Base-by-base conservation (phyloP, 2,797 vertebrate species). In the Tarsius wallacei region DNA sequence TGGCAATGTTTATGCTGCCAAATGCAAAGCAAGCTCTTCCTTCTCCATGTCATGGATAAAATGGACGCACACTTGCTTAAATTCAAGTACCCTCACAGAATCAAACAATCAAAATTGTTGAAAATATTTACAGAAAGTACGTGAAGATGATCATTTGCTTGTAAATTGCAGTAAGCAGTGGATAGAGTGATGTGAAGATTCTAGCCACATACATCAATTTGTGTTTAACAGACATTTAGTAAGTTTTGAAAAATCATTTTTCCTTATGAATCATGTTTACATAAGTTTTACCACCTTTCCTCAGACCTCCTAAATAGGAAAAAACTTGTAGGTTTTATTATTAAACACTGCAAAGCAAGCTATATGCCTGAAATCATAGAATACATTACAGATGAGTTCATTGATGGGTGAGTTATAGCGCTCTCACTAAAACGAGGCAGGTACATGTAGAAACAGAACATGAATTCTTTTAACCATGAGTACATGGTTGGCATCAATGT, bases 91-190 rank as follows among this genome's bases (percentile, higher is more conserved):
- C 21, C 22, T 87, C 14, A 53, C 15, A 68, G 17, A 97, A 81
- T 9, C 2, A 28, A 66, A 77, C 47, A 61, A 61, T 87, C 36
- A 87, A 14, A 94, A 76, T 36, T 51, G 22, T 36, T 53, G n/a
- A 93, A 97, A 94, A 82, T 90, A 57, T 87, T 95, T 87, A 51
- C 2, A 89, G 17, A 22, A 76, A 64, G 36, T 64, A 78, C 80
- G 24, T 11, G 2, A 91, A 95, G 28, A 82, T 64, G 11, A 73
- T 82, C 76, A 26, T 89, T 85, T 71, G 33, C n/a, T 94, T 93
- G 11, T 63, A 87, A 94, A 73, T 1, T 89, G 36, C 7, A 16
- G 14, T 66, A 84, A 42, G n/a, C 22, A 61, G 21, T 55, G 70
- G 31, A 24, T 19, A 59, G 26, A 36, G 0, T 59, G 24, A 76